Base-by-base conservation (phyloP, 1,140 invertebrate species). In the Sarcophaga peregrina region DNA sequence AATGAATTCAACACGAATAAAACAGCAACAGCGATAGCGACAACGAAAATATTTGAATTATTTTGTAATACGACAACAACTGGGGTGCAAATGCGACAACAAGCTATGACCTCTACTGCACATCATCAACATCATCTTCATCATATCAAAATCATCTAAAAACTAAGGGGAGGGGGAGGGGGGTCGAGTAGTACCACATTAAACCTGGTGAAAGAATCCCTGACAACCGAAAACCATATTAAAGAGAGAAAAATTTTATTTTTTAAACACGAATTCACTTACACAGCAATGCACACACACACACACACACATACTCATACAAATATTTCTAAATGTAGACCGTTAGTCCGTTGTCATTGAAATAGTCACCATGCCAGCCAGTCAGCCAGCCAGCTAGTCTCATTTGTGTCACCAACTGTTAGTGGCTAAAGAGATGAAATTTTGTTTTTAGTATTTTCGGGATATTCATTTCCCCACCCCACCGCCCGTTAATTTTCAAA, bases 41-140 rank as follows among this genome's bases (percentile, higher is more conserved):
- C 54, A 15, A 58, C 17, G 9, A 68, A 68, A 68, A 68, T 37
- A 37, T 25, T 68, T 68, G 7, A 68, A 68, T 20, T 37, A 37
- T 37, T 37, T 37, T 37, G 25, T 68, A 68, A 68, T 20, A 68
- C 20, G 62, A 68, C 62, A 68, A 68, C 62, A 68, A 68, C 62
- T 68, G n/a, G 62, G 62, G 62, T 68, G 62, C 9, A 68, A 68
- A 68, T 68, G 62, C 20, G 62, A 68, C 62, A 20, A 20, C 62
- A 8, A 9, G 9, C 54, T 9, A 17, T 20, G 8, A 17, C n/a
- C 17, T 20, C 62, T 52, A 5, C 8, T 13, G 13, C 62, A 20
- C 62, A 2, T 9, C 62, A 25, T 17, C 62, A 37, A 20, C 62
- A 2, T 9, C 62, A 25, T 17, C 62, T 2, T 9, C 20, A 3